Base-by-base conservation (phyloP, 2,888 invertebrate species). In the Leucania comma region DNA sequence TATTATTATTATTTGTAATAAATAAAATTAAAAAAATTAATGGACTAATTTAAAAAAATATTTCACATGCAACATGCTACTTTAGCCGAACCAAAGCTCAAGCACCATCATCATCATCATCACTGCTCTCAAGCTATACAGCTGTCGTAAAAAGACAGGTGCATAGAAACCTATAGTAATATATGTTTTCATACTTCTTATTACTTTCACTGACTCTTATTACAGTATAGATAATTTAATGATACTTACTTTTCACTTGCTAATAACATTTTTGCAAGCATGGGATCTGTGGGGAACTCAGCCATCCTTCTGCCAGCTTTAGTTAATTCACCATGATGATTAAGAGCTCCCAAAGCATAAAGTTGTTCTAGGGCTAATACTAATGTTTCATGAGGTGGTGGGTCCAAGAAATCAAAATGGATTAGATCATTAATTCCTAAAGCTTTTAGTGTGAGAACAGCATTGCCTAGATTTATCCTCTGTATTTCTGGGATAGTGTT, bases 401-500 rank as follows among this genome's bases (percentile, higher is more conserved):
- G 99, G 96, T 99, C 99, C 86, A 99, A 96, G 90, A 99, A 99
- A 93, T 99, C 99, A 95, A 99, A 99, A 94, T 99, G 98, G 53
- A 99, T 98, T 56, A 99, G 96, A 95, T 99, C 99, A 93, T 99
- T 98, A 67, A 99, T 99, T 9, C 99, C 99, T 38, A 99, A 95
- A 26, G 99, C 99, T 94, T 99, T 99, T 42, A 99, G 95, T 94
- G 99, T 98, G 5, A 99, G 96, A 9, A 99, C 99, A 10, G 99
- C 99, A 96, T 99, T 99, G 51, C 99, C 98, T 68, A 99, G 96
- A 96, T 99, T 99, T 56, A 99, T 99, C 84, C 99, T 97, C 91
- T 99, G 99, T 85, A 99, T 99, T 96, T 99, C 99, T 0, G 99
- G 99, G 22, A 99, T 97, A 2, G 99, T 99, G 88, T 99, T 99